Percentiles rank a stretch among this genome's conserved stretches.
These are phyloP conservation scores for Bombus pyrosoma DNA, from an alignment of 1,140 invertebrate genomes.

Conservation along the genomic window DNA sequence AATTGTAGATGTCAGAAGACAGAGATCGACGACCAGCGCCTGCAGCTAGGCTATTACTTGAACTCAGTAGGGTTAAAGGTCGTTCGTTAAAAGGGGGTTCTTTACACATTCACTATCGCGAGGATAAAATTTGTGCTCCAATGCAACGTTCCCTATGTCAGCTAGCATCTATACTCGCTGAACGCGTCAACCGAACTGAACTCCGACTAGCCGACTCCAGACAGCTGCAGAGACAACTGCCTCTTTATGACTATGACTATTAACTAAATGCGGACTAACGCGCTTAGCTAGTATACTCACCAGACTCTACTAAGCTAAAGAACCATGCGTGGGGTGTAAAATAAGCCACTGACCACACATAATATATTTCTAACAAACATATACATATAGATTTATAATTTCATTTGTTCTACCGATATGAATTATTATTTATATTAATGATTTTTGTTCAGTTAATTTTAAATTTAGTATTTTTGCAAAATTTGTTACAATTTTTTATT, in stretches of 20 bases:
- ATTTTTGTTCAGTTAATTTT: neutral
- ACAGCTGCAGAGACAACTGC: slow-evolving; percentile 16
- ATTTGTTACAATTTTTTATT: neutral
- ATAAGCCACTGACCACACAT: neutral
- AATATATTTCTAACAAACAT: neutral
- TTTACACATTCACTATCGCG: slow-evolving; percentile 38
- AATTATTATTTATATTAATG: neutral
- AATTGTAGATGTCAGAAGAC: slow-evolving; percentile 27
- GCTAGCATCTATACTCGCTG: slow-evolving; percentile 36
- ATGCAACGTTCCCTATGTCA: slow-evolving; percentile 24
- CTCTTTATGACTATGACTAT: slow-evolving; percentile 39
- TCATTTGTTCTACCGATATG: neutral
- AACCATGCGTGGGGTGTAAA: slow-evolving; percentile 65
- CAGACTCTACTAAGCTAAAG: slow-evolving; percentile 28
- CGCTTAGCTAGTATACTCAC: slow-evolving; percentile 24
- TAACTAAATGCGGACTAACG: slow-evolving; percentile 54
- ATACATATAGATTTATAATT: neutral
- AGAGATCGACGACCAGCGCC: slow-evolving; percentile 49
- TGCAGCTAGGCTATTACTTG: slow-evolving; percentile 48
- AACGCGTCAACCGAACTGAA: slow-evolving; percentile 41
- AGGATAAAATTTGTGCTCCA: slow-evolving; percentile 22
- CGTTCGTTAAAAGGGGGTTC: slow-evolving; percentile 32
- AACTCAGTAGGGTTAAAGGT: slow-evolving; percentile 50
- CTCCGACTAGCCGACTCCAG: slow-evolving; percentile 8
- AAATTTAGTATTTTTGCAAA: neutral